Evolutionary conservation across 2,113 vertebrate genomes (phyloP).

Genomic region (Dryoscopus gambensis): DNA sequence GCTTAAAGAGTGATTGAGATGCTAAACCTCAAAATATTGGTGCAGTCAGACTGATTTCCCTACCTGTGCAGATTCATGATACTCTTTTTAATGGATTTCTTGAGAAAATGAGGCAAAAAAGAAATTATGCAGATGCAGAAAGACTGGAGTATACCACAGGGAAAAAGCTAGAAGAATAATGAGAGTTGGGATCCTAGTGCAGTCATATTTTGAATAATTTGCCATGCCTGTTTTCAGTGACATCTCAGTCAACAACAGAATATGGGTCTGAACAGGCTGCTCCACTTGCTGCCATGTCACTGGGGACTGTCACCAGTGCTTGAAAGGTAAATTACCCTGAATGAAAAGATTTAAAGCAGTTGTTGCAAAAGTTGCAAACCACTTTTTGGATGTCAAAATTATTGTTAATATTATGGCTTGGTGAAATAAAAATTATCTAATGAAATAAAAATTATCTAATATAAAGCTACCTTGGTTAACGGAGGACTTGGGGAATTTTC

Average conservation of each 20-base stretch:
- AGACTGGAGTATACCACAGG: background rate
- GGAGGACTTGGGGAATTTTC: background rate
- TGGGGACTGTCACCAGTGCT: background rate
- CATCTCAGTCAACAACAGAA: background rate
- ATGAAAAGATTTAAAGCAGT: background rate
- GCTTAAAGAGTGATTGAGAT: background rate
- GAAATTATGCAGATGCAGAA: constrained; percentile 19
- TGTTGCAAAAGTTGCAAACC: background rate
- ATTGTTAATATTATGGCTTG: background rate
- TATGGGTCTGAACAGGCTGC: background rate
- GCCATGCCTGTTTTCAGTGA: background rate
- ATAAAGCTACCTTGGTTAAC: background rate
- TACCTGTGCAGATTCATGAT: background rate
- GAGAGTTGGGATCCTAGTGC: background rate
- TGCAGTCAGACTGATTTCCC: background rate
- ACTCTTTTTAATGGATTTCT: background rate
- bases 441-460: background rate
- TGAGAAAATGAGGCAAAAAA: constrained; percentile 17
- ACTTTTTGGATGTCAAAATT: background rate
- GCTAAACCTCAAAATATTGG: background rate
- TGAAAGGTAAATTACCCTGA: background rate
- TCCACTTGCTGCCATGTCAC: background rate
- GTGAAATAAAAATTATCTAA: background rate
- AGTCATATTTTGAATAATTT: background rate
- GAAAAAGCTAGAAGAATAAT: background rate